Percentiles rank a stretch among this genome's conserved stretches.
These are phyloP conservation scores for Acanthosoma haemorrhoidale DNA, from an alignment of 2,888 invertebrate species.

Conservation along the genomic window DNA sequence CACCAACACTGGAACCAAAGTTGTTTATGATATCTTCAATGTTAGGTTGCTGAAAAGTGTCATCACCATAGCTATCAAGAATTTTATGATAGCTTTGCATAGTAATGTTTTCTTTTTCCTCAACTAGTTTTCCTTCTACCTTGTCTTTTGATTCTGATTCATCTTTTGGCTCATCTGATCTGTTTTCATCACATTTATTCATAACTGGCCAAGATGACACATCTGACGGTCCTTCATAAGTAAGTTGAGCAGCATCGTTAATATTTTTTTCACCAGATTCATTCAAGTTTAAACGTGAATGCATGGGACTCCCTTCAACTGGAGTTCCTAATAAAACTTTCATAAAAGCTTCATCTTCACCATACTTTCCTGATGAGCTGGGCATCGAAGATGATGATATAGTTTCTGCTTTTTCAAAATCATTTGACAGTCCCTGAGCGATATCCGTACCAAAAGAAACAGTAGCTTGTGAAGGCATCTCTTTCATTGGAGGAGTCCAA, in stretches of 20 bases:
- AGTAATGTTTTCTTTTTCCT: conserved; percentile 11
- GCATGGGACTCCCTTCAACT: conserved; percentile 37
- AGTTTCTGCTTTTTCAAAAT: conserved; percentile 18
- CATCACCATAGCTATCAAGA: conserved; percentile 5
- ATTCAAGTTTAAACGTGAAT: neutral
- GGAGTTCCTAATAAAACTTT: conserved; percentile 57
- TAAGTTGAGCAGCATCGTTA: neutral
- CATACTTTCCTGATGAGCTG: neutral
- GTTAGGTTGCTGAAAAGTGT: neutral
- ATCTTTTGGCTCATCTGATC: neutral
- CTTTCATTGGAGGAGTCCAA: conserved; percentile 74
- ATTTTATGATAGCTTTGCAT: conserved; percentile 24
- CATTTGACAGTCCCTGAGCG: conserved; percentile 53
- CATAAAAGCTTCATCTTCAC: conserved; percentile 67
- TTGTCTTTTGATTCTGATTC: neutral
- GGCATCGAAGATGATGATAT: conserved; percentile 2
- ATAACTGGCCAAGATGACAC: neutral
- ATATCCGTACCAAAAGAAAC: conserved; percentile 57
- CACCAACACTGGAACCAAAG: neutral
- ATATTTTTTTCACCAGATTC: neutral
- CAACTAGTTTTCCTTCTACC: neutral
- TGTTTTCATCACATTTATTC: neutral
- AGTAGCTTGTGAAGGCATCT: too few relatives aligned
- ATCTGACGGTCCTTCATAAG: neutral
- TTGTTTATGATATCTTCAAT: conserved; percentile 23